Conservation (phyloP, 2,797 vertebrate species). For the Psittacula echo region DNA sequence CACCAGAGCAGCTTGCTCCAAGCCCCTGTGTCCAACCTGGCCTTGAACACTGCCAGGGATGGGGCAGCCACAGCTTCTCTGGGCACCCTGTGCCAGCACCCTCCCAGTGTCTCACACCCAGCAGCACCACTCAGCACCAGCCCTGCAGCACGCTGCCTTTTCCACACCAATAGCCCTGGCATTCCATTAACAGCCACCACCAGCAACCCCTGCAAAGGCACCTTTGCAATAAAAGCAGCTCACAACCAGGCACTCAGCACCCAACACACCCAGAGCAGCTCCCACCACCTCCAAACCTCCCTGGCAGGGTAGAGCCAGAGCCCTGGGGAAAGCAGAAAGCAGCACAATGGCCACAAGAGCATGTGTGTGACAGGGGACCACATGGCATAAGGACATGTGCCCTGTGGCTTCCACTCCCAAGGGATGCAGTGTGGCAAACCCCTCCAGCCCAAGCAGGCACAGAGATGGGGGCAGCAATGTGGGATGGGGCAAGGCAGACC, state of each 20-base stretch:
- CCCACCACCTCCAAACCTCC: not conserved
- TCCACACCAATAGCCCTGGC: not conserved
- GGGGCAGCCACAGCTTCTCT: not conserved
- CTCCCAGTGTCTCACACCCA: not conserved
- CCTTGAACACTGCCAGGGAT: not conserved
- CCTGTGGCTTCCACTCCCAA: not conserved
- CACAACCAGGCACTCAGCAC: not conserved
- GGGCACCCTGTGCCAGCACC: not conserved
- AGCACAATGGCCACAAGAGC: accelerated
- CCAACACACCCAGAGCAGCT: not conserved
- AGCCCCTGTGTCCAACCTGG: not conserved
- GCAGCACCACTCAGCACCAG: not conserved
- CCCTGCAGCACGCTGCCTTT: not conserved
- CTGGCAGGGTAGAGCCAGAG: not conserved
- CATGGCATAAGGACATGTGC: accelerated
- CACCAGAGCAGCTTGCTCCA: too few relatives aligned
- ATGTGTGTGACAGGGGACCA: accelerated
- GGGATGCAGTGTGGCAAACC: not conserved
- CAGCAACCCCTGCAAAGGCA: not conserved
- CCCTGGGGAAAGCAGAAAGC: not conserved
- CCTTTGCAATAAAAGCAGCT: not conserved
- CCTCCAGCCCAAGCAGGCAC: not conserved
- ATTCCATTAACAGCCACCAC: not conserved
- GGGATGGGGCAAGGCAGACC: not conserved
- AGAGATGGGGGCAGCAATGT: accelerated